Evolutionary conservation across 2,888 invertebrate species (phyloP), one percentile per base, ranked within the genome.

Genomic region (Argyresthia goedartella): DNA sequence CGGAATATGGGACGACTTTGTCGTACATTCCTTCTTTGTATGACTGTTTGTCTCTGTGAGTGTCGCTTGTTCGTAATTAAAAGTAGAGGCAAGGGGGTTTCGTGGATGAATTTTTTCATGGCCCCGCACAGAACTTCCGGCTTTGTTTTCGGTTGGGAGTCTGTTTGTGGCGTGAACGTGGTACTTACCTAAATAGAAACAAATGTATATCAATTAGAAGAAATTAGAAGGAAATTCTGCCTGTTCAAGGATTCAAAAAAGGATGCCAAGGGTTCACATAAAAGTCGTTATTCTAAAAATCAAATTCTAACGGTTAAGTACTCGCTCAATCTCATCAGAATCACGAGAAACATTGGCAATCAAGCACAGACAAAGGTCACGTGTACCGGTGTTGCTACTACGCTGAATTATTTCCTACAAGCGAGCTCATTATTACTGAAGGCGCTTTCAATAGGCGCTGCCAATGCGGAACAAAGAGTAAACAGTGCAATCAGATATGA

Each of bases 371-470:
- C 49, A 51, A 49, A 49, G 42, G 62, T 57, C 65, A 63, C 66
- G 66, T 64, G 65, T 55, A 54, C 53, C 58, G 50, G 80, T 81
- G 79, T 81, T 80, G 73, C 82, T 72, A 78, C 74, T 75, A 70
- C 68, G 72, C 72, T 72, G 69, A 81, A 82, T 84, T 81, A 82
- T 81, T 82, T 82, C 82, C 82, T 81, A 78, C 77, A 71, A 65
- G 71, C 68, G n/a, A 25, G 42, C 50, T 50, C 50, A 50, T 50
- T 50, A 50, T 33, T 9, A 34, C 41, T 6, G 4, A 44, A 13
- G 13, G 25, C 13, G 66, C 63, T 69, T 71, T 76, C 71, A n/a
- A n/a, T n/a, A 13, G 13, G 25, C 13, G 66, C 63, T 69, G 71
- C 76, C 71, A 76, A 73, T 69, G 78, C 69, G 64, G 70, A 66